Conservation (phyloP, 2,888 invertebrate species). For the Phorcus lineatus region DNA sequence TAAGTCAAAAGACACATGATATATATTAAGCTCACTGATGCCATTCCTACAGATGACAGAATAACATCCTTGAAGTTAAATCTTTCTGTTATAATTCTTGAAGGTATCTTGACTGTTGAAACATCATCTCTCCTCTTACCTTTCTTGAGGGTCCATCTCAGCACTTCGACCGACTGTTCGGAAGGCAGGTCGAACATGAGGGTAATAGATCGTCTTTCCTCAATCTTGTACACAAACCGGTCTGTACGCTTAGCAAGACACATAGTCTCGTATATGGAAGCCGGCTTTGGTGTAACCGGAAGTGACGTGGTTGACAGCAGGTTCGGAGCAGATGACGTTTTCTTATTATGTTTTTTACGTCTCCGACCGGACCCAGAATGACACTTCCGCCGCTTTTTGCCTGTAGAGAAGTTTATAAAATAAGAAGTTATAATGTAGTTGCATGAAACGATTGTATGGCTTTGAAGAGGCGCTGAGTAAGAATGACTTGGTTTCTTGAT, state of each 20-base stretch:
- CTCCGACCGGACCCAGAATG: not conserved
- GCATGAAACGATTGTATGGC: no score
- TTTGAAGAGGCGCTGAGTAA: no score
- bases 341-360: not conserved
- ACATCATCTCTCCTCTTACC: not conserved
- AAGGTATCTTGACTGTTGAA: no score
- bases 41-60: no score
- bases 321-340: not conserved
- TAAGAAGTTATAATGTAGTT: no score
- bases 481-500: no score
- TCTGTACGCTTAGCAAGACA: not conserved
- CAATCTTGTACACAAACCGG: not conserved
- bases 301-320: not conserved
- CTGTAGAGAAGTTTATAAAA: not conserved
- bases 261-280: not conserved
- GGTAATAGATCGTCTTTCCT: not conserved
- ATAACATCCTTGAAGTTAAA: no score
- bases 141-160: not conserved
- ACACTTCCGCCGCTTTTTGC: not conserved
- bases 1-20: no score
- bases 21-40: no score
- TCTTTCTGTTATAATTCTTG: no score
- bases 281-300: not conserved
- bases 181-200: not conserved
- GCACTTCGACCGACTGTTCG: not conserved